Base-by-base conservation (phyloP, 2,888 invertebrate species). In the Geophilus truncorum region DNA sequence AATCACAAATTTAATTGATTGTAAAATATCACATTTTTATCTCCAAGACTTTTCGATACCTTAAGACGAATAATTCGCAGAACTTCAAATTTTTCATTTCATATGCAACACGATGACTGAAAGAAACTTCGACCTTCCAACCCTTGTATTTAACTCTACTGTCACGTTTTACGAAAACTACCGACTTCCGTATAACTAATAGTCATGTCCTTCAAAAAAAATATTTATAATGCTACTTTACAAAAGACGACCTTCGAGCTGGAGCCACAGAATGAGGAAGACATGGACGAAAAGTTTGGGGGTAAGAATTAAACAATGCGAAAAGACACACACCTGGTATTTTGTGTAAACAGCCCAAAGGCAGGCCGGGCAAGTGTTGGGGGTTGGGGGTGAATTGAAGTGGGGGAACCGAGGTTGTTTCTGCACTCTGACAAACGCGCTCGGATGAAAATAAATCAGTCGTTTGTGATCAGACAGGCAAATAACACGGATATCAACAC, bases 401-500 rank as follows among this genome's bases (percentile, higher is more conserved):
- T 25, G 70, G 70, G 28, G 5, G 4, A 15, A 23, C 21, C 6
- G 4, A 5, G 23, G 5, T 28, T 28, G 28, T 70, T 28, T 18
- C 51, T 4, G 18, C 51, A 51, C 51, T 51, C 70, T 70, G 70
- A 70, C 70, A 70, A 70, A 70, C 28, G 70, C 70, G 62, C n/a
- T 70, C 45, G 25, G 70, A 70, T 70, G 70, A 70, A 70, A 70
- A 70, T 70, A 70, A 70, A 70, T 70, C 70, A 70, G 70, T 70
- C 70, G 70, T 70, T 70, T 70, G 70, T 70, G 70, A 70, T 70
- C 70, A 70, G 70, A 70, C 70, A 70, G 70, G 70, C 7, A 70
- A 70, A 70, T 70, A 70, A 70, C 70, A 70, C 70, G 70, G 28
- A 70, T 70, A 70, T 70, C 70, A 70, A 70, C 70, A 70, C 70